Percentiles rank a stretch among this genome's conserved stretches.
These are phyloP conservation scores for Ianthella basta DNA, from an alignment of 37 sponge, comb jelly and placozoan species.

Conservation along the genomic window DNA sequence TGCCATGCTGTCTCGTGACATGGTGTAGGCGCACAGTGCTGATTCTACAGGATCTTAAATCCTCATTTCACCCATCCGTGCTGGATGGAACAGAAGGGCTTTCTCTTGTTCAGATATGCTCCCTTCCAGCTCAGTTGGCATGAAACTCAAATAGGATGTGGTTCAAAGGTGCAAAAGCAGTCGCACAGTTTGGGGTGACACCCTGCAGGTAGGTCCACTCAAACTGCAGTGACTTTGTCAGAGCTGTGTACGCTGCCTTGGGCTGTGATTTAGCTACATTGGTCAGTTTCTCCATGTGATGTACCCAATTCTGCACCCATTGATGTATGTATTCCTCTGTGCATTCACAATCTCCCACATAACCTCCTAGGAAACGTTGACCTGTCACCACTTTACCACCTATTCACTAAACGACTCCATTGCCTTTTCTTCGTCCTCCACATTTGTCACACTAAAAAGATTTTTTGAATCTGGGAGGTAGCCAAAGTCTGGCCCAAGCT, in stretches of 20 bases:
- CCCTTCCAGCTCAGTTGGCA: neutral
- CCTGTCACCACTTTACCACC: neutral
- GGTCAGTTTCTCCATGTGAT: no score
- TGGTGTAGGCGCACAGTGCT: neutral
- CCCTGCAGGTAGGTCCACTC: no score
- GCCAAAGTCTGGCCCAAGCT: slow-evolving; percentile 46
- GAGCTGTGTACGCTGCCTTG: no score
- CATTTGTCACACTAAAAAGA: slow-evolving; percentile 27
- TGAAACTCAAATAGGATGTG: slow-evolving; percentile 9
- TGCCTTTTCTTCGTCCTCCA: neutral
- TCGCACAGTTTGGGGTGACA: slow-evolving; percentile 20
- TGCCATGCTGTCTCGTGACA: slow-evolving; percentile 3
- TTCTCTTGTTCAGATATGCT: slow-evolving; percentile 26
- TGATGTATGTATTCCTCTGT: no score
- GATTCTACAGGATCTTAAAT: slow-evolving; percentile 26
- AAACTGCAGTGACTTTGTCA: no score
- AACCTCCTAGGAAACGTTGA: slow-evolving; percentile 2
- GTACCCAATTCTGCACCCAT: no score
- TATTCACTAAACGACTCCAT: slow-evolving; percentile 7
- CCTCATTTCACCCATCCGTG: slow-evolving; percentile 7
- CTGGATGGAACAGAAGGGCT: slow-evolving; percentile 24
- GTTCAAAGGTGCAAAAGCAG: slow-evolving; percentile 15
- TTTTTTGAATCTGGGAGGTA: slow-evolving; percentile 51
- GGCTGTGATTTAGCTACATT: no score
- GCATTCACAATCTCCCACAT: no score